Percentiles rank a stretch among this genome's conserved stretches.
Conservation (phyloP, 2,888 invertebrate genomes). For the Nephrotoma appendiculata region DNA sequence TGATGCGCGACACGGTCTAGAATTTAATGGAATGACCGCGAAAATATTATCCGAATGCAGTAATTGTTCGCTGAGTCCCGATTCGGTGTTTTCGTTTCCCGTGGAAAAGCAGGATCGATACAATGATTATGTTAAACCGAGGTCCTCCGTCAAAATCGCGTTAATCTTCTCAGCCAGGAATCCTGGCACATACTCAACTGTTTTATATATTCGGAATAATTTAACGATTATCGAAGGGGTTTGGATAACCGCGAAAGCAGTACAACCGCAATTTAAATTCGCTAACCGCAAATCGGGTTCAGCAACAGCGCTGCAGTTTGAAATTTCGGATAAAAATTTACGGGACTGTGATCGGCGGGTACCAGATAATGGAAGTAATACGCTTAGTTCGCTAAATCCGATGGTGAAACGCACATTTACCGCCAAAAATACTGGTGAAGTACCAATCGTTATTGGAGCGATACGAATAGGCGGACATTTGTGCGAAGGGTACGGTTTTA, state of each 20-base stretch:
- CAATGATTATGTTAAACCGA: constrained; percentile 20
- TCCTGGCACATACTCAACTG: constrained; percentile 26
- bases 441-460: constrained; percentile 60
- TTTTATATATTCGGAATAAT: constrained; percentile 60
- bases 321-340: constrained; percentile 45
- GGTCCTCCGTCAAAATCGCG: constrained; percentile 21
- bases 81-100: constrained; percentile 24
- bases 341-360: constrained; percentile 36
- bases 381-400: background rate
- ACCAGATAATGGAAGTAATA: constrained; percentile 12
- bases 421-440: constrained; percentile 79
- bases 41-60: constrained; percentile 28
- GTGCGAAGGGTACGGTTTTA: constrained; percentile 70
- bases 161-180: constrained; percentile 23
- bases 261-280: constrained; percentile 73
- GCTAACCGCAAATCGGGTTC: constrained; percentile 76
- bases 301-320: constrained; percentile 60
- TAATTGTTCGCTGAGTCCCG: constrained; percentile 24
- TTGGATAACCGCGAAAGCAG: constrained; percentile 70
- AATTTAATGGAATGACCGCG: constrained; percentile 19
- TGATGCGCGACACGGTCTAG: constrained; percentile 3
- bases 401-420: constrained; percentile 57
- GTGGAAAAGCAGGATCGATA: constrained; percentile 14
- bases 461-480: constrained; percentile 46
- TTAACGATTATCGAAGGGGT: constrained; percentile 81